A percentile compares a stretch with the other conserved stretches of the same genome.
phyloP scores from a whole-genome alignment of 2,888 invertebrate species.

The Drosophila formosana region DNA sequence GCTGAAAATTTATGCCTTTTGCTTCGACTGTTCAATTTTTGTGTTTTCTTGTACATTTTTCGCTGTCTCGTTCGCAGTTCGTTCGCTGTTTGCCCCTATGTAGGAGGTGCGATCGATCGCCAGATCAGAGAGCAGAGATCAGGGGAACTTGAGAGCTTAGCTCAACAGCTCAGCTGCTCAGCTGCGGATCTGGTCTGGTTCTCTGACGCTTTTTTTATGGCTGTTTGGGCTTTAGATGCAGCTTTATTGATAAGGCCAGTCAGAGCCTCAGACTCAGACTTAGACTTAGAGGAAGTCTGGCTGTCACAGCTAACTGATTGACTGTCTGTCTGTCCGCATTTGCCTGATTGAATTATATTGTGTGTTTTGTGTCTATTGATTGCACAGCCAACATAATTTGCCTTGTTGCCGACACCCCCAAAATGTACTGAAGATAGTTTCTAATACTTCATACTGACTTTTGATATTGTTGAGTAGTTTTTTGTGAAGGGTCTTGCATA shows the following conservation, averaged over 20 bases:
- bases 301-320: slow-evolving; percentile 12
- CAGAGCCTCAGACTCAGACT: slow-evolving; percentile 17
- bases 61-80: neutral
- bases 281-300: slow-evolving; percentile 33
- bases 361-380: neutral
- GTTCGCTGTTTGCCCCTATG: slow-evolving; percentile 34
- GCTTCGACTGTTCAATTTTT: slow-evolving; percentile 28
- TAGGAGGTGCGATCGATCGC: slow-evolving; percentile 54
- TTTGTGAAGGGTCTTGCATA: slow-evolving; percentile 37
- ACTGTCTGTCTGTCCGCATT: slow-evolving; percentile 10
- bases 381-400: neutral
- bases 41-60: slow-evolving; percentile 20
- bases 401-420: too few relatives aligned
- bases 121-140: slow-evolving; percentile 41
- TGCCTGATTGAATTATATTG: slow-evolving; percentile 26
- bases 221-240: slow-evolving; percentile 51
- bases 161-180: too few relatives aligned
- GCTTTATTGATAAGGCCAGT: slow-evolving; percentile 59
- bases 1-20: slow-evolving; percentile 39
- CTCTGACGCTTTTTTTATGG: slow-evolving; percentile 26
- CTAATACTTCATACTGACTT: neutral
- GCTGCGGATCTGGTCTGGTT: slow-evolving; percentile 4
- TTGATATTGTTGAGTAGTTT: neutral
- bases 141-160: slow-evolving; percentile 13
- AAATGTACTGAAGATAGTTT: slow-evolving; percentile 12